phyloP scores from a whole-genome alignment of 2,797 vertebrate species.

The Phataginus tricuspis region DNA sequence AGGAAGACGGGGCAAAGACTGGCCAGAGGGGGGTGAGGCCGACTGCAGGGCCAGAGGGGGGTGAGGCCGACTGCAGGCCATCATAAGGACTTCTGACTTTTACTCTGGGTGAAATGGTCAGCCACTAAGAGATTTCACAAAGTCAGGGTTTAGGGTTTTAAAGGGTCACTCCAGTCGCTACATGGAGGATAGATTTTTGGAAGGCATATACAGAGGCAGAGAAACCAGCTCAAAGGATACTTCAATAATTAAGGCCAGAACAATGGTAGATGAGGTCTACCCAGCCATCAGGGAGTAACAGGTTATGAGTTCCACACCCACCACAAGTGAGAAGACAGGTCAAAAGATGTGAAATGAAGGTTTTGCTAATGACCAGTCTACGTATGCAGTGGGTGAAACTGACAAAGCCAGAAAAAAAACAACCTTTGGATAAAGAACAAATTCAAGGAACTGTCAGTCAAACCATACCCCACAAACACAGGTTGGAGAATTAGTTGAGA shows the following conservation, averaged over 20 bases:
- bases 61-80: accelerated
- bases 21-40: neutral
- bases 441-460: neutral
- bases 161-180: neutral
- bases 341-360: neutral
- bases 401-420: neutral
- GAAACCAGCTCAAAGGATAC: neutral
- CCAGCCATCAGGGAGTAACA: neutral
- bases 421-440: neutral
- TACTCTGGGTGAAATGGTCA: neutral
- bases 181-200: neutral
- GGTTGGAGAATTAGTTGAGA: too few species aligned
- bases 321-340: accelerated
- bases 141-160: neutral
- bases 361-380: neutral
- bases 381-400: too few species aligned
- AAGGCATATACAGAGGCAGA: neutral
- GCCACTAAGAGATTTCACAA: too few species aligned
- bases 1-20: neutral
- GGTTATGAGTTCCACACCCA: neutral
- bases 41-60: neutral
- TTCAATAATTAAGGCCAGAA: neutral
- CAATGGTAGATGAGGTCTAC: accelerated
- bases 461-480: neutral
- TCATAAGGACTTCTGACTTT: accelerated